These are phyloP conservation scores for Uropetala carovei DNA, from an alignment of 2,888 invertebrate genomes.

Conservation along the genomic window DNA sequence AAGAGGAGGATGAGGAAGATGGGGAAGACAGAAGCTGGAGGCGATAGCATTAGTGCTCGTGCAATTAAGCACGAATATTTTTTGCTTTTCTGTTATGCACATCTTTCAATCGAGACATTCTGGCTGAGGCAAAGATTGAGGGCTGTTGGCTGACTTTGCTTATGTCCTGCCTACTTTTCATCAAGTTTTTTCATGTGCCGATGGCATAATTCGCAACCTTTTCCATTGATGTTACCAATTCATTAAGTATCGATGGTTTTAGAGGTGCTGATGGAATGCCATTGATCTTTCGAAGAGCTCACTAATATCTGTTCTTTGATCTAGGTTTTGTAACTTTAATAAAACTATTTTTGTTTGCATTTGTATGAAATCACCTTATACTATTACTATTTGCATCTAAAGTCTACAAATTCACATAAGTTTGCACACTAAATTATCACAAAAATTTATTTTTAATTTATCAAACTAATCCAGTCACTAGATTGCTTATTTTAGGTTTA, in stretches of 20 bases:
- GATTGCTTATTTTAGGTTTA: background rate
- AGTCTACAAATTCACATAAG: background rate
- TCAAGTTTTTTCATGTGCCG: conserved; percentile 53
- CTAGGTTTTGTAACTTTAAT: conserved; percentile 55
- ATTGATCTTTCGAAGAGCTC: conserved; percentile 38
- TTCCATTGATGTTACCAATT: conserved; percentile 49
- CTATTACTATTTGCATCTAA: conserved; percentile 31
- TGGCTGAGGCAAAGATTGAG: conserved; percentile 37
- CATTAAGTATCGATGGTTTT: conserved; percentile 30
- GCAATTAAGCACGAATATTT: conserved; percentile 41
- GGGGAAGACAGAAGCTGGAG: conserved; percentile 93
- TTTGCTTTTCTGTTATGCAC: conserved; percentile 55
- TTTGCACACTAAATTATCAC: conserved; percentile 35
- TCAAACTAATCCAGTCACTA: background rate
- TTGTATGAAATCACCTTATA: conserved; percentile 45
- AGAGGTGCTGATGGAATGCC: conserved; percentile 42
- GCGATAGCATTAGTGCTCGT: conserved; percentile 80
- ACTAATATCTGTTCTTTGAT: conserved; percentile 22
- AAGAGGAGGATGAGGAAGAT: conserved; percentile 91
- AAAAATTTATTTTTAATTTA: background rate
- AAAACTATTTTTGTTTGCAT: conserved; percentile 59
- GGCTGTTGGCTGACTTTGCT: conserved; percentile 50
- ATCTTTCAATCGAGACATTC: conserved; percentile 59
- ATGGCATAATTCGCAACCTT: conserved; percentile 36
- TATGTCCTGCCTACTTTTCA: conserved; percentile 53